Conservation (phyloP, 2,113 vertebrate genomes). For the Hippopotamus amphibius region DNA sequence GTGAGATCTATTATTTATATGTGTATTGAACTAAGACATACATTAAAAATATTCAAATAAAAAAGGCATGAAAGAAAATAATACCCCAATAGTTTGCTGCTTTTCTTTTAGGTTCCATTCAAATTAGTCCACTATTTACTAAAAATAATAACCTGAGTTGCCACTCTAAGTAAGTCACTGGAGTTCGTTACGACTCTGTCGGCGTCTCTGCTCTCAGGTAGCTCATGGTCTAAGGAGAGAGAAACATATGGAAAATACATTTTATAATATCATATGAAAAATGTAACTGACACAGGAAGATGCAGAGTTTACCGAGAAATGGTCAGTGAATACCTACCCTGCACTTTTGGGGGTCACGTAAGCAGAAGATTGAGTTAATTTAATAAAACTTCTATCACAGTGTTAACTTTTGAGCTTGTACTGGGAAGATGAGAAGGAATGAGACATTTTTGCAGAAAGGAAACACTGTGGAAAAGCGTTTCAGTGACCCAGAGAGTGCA, state of each 20-base stretch:
- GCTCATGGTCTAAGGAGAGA: not conserved
- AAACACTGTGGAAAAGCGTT: not conserved
- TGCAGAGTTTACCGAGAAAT: too few relatives aligned
- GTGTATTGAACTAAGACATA: not conserved
- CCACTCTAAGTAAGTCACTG: not conserved
- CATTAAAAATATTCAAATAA: not conserved
- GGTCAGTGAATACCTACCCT: not conserved
- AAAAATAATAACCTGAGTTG: not conserved
- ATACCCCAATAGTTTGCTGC: rapidly evolving
- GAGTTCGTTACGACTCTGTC: not conserved
- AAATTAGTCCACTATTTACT: not conserved
- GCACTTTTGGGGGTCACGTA: not conserved
- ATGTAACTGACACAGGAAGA: not conserved
- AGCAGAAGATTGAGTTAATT: not conserved
- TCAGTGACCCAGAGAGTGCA: not conserved
- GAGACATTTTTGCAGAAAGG: too few relatives aligned
- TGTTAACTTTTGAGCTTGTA: not conserved
- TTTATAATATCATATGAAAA: not conserved
- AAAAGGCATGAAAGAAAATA: not conserved
- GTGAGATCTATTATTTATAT: not conserved
- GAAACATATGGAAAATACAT: not conserved
- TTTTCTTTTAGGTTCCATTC: not conserved
- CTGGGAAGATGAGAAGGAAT: not conserved
- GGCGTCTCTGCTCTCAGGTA: not conserved
- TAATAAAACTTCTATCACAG: not conserved